phyloP scores from a whole-genome alignment of 2,888 invertebrate species.

The Apoda limacodes region DNA sequence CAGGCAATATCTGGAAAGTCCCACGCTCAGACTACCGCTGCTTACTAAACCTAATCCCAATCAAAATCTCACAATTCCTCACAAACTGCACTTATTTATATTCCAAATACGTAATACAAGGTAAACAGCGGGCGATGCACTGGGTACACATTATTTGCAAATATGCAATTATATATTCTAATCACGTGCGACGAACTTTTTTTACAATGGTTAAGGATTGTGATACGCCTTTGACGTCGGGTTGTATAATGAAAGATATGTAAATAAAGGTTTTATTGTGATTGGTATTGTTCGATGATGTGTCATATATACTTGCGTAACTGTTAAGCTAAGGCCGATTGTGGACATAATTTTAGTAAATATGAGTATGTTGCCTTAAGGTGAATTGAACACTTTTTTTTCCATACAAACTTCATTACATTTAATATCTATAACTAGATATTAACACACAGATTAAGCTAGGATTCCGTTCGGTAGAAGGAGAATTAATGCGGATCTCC shows the following conservation, averaged over 20 bases:
- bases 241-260: conserved; percentile 42
- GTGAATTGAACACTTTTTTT: too few species aligned
- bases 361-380: too few species aligned
- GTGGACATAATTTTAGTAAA: conserved; percentile 20
- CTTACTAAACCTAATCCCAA: too few species aligned
- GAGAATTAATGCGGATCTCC: too few species aligned
- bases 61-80: too few species aligned
- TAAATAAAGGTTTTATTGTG: conserved; percentile 36
- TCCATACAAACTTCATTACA: too few species aligned
- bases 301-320: conserved; percentile 49
- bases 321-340: conserved; percentile 16
- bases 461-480: too few species aligned
- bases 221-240: conserved; percentile 26
- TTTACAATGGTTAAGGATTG: conserved; percentile 35
- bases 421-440: too few species aligned
- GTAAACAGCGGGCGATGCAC: conserved; percentile 58
- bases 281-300: conserved; percentile 31
- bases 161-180: conserved; percentile 37
- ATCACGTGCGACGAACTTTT: conserved; percentile 31
- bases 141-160: conserved; percentile 45
- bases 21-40: too few species aligned
- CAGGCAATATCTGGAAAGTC: too few species aligned
- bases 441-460: too few species aligned
- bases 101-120: conserved; percentile 49
- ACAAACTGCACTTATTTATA: conserved; percentile 36